Evolutionary conservation across 2,113 vertebrate species (phyloP), one percentile per base, ranked within the genome.

Genomic region (Ochotona curzoniae): DNA sequence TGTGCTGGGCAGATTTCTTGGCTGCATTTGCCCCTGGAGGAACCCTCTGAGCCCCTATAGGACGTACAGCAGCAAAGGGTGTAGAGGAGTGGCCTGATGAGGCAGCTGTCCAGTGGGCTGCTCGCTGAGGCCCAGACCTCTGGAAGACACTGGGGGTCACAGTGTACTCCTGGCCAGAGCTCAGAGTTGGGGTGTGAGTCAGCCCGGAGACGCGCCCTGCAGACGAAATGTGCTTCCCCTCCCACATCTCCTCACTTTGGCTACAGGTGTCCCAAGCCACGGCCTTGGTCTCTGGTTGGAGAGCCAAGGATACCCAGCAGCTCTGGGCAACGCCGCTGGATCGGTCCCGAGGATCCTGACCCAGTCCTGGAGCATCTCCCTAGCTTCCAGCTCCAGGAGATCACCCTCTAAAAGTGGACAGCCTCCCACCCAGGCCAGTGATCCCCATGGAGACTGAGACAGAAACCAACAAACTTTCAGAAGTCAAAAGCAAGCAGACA

Each of bases 121-220:
- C 70, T 89, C 82, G 23, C 70, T 0, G 60, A 75, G 54, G 89
- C 89, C 88, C 14, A 81, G 84, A 23, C 20, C 9, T n/a, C 70
- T 44, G 54, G 49, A 76, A 76, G 67, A 81, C 20, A 11, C 18
- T 14, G 47, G 4, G 38, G 80, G 75, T 91, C 83, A 86, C 93
- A 88, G 80, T 92, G 91, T 95, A 74, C 86, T 92, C 44, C 95
- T 95, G 96, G 96, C 93, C 6, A 7, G 75, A 1, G 71, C 83
- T 83, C 86, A 82, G 35, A 87, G 79, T 23, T 44, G 12, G 83
- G 86, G 75, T 57, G 89, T 94, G 93, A 79, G 89, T 71, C 69
- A 7, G 91, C 61, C 87, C 0, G 75, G 89, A 70, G 64, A 88
- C 86, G 30, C 4, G 0, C 69, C 78, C 61, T 64, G 12, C 92